Conservation (phyloP, 2,113 vertebrate species). For the Scomber japonicus region DNA sequence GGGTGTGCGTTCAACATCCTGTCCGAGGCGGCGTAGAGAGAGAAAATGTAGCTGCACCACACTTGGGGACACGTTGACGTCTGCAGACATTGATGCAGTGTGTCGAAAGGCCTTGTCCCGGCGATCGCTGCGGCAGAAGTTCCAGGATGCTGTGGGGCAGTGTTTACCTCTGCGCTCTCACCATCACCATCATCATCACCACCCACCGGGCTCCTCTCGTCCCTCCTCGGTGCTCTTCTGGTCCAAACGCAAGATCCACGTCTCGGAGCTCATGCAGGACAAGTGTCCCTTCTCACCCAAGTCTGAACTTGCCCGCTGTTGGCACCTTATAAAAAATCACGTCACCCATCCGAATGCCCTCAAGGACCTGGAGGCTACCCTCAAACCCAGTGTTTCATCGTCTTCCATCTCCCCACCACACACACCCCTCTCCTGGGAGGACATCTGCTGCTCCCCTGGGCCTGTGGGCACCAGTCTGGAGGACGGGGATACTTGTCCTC, state of each 20-base stretch:
- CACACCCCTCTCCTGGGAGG: conserved; percentile 82
- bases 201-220: conserved; percentile 72
- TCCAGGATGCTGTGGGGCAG: conserved; percentile 96
- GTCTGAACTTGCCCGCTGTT: conserved; percentile 93
- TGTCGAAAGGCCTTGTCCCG: conserved; percentile 90
- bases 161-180: conserved; percentile 94
- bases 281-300: conserved; percentile 95
- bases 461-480: conserved; percentile 79
- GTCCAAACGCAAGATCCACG: conserved; percentile 95
- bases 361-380: conserved; percentile 81
- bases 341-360: conserved; percentile 80
- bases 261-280: conserved; percentile 96
- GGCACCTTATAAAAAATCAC: conserved; percentile 95
- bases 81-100: conserved; percentile 86
- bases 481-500: conserved; percentile 91
- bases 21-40: conserved; percentile 87
- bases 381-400: conserved; percentile 74
- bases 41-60: conserved; percentile 91
- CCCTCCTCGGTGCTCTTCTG: conserved; percentile 87
- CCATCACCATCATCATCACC: conserved; percentile 87
- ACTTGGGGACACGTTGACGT: conserved; percentile 73
- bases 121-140: conserved; percentile 94
- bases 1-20: conserved; percentile 78
- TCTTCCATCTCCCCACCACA: conserved; percentile 78
- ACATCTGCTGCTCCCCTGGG: conserved; percentile 76